A percentile compares a stretch with the other conserved stretches of the same genome.
These are phyloP conservation scores for Narcine bancroftii DNA, from an alignment of 2,113 vertebrate species.

Conservation along the genomic window DNA sequence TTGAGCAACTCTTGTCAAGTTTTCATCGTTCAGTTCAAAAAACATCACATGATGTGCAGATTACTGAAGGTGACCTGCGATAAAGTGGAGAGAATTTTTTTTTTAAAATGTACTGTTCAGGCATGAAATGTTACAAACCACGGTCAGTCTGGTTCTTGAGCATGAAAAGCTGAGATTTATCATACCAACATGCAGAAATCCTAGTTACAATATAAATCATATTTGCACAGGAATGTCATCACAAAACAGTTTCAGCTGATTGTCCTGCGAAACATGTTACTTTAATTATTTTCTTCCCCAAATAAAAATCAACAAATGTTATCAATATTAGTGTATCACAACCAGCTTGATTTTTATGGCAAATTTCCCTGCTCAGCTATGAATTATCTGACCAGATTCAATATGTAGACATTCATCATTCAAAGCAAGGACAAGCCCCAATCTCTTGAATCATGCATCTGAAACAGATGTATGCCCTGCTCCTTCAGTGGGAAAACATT, in stretches of 20 bases:
- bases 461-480: not conserved
- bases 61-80: not conserved
- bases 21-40: not conserved
- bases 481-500: not conserved
- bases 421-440: not conserved
- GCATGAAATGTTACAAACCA: not conserved
- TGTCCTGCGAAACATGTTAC: not conserved
- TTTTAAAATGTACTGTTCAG: not conserved
- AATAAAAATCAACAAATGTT: slow-evolving; percentile 23
- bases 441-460: not conserved
- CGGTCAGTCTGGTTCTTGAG: not conserved
- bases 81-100: not conserved
- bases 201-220: slow-evolving; percentile 27
- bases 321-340: not conserved
- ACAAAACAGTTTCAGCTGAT: slow-evolving; percentile 8
- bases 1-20: not conserved
- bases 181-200: slow-evolving; percentile 18
- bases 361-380: slow-evolving; percentile 15
- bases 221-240: slow-evolving; percentile 17
- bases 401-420: not conserved
- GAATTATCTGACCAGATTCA: not conserved
- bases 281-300: not conserved
- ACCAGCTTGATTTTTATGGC: not conserved
- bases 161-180: slow-evolving; percentile 19
- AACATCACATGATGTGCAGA: not conserved